Percentiles rank a stretch among this genome's conserved stretches.
phyloP scores from a whole-genome alignment of 2,888 invertebrate species.

The Listrodromus nycthemerus region DNA sequence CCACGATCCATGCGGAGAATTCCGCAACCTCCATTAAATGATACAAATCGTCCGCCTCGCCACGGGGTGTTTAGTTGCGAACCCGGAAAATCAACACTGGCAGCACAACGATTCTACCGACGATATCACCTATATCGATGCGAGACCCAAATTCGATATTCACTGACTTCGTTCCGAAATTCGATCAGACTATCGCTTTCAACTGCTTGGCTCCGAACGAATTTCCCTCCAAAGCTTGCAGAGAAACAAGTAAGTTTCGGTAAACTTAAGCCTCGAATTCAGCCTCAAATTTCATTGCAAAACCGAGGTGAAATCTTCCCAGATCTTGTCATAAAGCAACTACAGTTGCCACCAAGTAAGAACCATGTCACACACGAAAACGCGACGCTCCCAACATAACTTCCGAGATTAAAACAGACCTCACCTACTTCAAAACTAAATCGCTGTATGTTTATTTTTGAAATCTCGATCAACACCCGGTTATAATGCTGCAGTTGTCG shows the following conservation, averaged over 20 bases:
- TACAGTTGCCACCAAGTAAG: background rate
- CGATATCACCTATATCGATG: conserved; percentile 22
- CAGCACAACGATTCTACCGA: conserved; percentile 40
- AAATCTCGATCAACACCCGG: background rate
- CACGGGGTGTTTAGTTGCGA: conserved; percentile 35
- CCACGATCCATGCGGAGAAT: conserved; percentile 49
- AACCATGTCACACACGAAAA: background rate
- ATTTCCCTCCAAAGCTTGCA: conserved; percentile 11
- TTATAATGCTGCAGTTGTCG: background rate
- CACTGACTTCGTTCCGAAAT: conserved; percentile 15
- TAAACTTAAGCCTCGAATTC: no score
- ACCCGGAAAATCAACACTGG: conserved; percentile 38
- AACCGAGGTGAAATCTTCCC: background rate
- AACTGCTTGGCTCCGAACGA: conserved; percentile 11
- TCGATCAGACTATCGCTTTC: conserved; percentile 35
- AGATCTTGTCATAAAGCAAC: background rate
- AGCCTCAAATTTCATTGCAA: no score
- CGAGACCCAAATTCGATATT: conserved; percentile 8
- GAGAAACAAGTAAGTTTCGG: background rate
- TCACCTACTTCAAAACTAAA: background rate
- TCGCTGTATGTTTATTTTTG: no score
- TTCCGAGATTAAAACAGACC: background rate
- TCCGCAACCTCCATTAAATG: conserved; percentile 56
- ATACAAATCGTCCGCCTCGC: conserved; percentile 52
- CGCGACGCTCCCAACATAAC: background rate